phyloP scores from a whole-genome alignment of 64 coral and sea anemone genomes.

The Dendrophyllia cribrosa region DNA sequence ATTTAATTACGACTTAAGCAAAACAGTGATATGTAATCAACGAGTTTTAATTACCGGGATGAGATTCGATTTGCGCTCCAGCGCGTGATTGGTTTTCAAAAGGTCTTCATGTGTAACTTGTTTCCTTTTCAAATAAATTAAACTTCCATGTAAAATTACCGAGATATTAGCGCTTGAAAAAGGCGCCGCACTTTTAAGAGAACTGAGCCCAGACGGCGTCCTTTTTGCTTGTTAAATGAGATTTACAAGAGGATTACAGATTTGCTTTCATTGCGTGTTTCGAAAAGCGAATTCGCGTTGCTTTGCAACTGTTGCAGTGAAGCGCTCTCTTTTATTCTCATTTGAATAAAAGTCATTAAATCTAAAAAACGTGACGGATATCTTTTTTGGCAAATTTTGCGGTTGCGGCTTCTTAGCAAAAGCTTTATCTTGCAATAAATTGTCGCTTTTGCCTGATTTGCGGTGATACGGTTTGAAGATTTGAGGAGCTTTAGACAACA shows the following conservation, averaged over 20 bases:
- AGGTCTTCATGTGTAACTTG: slow-evolving; percentile 42
- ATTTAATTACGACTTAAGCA: slow-evolving; percentile 86
- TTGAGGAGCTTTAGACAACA: slow-evolving; percentile 28
- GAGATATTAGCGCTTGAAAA: slow-evolving; percentile 67
- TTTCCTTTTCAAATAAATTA: slow-evolving; percentile 56
- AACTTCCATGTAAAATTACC: slow-evolving; percentile 42
- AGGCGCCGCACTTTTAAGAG: slow-evolving; percentile 35
- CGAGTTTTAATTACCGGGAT: slow-evolving; percentile 80
- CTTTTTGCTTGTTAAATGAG: slow-evolving; percentile 48
- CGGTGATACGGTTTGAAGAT: slow-evolving; percentile 2
- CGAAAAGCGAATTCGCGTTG: background rate
- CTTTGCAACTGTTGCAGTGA: background rate
- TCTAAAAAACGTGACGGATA: background rate
- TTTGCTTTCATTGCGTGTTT: slow-evolving; percentile 16
- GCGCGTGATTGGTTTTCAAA: slow-evolving; percentile 61
- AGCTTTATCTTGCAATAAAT: slow-evolving; percentile 3
- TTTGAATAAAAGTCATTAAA: slow-evolving; percentile 25
- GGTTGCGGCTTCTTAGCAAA: background rate
- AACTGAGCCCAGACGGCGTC: slow-evolving; percentile 23
- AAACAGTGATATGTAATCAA: slow-evolving; percentile 90
- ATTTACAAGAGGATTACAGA: slow-evolving; percentile 40
- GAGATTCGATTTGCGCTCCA: slow-evolving; percentile 71
- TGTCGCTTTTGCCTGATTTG: slow-evolving; percentile 6
- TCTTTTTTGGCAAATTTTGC: slow-evolving; percentile 13
- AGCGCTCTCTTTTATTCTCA: background rate